Evolutionary conservation across 2,888 invertebrate species (phyloP).

Genomic region (Seira musarum): DNA sequence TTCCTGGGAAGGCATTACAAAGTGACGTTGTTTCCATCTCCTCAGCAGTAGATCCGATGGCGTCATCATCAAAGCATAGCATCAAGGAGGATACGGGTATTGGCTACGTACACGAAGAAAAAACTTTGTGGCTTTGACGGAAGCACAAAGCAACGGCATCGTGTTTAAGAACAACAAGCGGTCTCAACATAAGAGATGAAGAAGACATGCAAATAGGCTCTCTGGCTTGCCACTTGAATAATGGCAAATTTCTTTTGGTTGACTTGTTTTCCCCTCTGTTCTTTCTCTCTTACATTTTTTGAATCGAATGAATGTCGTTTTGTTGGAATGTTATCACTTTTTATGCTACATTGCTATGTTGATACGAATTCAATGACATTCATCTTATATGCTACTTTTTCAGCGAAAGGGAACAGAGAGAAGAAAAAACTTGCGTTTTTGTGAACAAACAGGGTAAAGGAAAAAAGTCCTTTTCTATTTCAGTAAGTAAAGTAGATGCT

Average conservation of each 20-base stretch:
- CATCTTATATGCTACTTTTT: constrained; percentile 1
- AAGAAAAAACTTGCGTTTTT: constrained; percentile 23
- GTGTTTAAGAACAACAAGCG: constrained; percentile 7
- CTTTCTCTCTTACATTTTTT: neutral
- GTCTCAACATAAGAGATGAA: neutral
- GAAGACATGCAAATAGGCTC: constrained; percentile 27
- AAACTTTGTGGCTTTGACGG: neutral
- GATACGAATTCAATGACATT: constrained; percentile 28
- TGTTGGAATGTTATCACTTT: constrained; percentile 32
- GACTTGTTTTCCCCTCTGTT: constrained; percentile 10
- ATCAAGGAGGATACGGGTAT: neutral
- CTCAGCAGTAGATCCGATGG: neutral
- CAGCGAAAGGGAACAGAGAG: neutral
- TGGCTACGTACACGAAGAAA: neutral
- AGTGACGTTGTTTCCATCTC: constrained; percentile 4
- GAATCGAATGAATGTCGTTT: constrained; percentile 29
- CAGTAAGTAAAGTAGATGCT: constrained; percentile 29
- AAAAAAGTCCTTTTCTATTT: neutral
- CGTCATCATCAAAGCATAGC: neutral
- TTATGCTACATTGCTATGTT: constrained; percentile 24
- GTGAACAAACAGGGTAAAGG: constrained; percentile 25
- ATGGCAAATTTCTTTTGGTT: constrained; percentile 26
- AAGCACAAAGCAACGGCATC: neutral
- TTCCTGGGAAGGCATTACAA: neutral
- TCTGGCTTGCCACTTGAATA: constrained; percentile 33